Percentiles rank a stretch among this genome's conserved stretches.
Conservation (phyloP, 2,113 vertebrate genomes). For the Eulemur macaco region DNA sequence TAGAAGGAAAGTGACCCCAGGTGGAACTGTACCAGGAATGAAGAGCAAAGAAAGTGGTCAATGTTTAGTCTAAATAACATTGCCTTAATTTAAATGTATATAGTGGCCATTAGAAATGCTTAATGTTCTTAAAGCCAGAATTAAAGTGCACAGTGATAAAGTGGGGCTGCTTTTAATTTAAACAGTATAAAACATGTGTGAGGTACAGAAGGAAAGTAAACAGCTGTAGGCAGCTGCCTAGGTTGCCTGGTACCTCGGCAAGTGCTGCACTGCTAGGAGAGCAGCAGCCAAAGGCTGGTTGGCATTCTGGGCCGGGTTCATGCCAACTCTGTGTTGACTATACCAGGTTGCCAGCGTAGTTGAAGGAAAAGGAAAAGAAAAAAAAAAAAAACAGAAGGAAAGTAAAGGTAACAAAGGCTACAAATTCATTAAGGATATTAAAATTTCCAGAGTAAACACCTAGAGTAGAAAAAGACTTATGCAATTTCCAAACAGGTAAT, state of each 20-base stretch:
- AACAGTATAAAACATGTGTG: not conserved
- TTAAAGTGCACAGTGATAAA: not conserved
- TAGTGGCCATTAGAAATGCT: not conserved
- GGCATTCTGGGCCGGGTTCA: not conserved
- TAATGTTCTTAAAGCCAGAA: conserved; percentile 15
- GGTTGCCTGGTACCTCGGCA: not conserved
- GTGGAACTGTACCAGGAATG: not conserved
- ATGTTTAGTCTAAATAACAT: not conserved
- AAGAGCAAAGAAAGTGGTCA: not conserved
- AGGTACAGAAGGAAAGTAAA: not conserved
- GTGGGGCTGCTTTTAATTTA: not conserved
- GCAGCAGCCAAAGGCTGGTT: not conserved
- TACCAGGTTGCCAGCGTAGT: not conserved
- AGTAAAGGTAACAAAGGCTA: not conserved
- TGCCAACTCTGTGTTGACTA: not conserved
- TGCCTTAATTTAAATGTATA: not conserved
- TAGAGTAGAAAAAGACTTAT: not conserved
- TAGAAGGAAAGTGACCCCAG: not conserved
- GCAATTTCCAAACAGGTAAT: not conserved
- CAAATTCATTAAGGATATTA: not conserved
- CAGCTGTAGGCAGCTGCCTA: not conserved
- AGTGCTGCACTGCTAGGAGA: not conserved
- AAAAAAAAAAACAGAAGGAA: not conserved
- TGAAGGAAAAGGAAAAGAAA: not conserved
- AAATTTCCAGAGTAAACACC: not conserved